These are phyloP conservation scores for Hylyphantes graminicola DNA, from an alignment of 1,140 invertebrate species.

Conservation along the genomic window DNA sequence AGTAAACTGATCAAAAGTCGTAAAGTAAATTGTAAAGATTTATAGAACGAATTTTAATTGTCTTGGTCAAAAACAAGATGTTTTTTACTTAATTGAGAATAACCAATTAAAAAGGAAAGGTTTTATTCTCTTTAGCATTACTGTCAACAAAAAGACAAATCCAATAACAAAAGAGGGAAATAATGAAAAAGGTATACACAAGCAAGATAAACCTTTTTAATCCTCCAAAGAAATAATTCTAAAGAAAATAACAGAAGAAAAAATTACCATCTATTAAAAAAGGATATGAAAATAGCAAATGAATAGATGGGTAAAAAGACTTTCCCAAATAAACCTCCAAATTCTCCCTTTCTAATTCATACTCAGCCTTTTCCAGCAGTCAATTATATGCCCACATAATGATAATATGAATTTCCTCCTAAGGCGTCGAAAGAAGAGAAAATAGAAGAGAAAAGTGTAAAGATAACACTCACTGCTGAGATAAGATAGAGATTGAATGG, in stretches of 20 bases:
- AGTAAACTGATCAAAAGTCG: no score
- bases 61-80: no score
- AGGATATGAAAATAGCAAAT: conserved; percentile 47
- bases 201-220: background rate
- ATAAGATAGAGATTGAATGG: conserved; percentile 49
- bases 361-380: conserved; percentile 19
- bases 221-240: background rate
- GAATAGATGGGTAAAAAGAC: conserved; percentile 48
- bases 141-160: no score
- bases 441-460: conserved; percentile 17
- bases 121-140: no score
- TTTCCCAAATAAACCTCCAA: conserved; percentile 5
- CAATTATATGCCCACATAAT: conserved; percentile 56
- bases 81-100: no score
- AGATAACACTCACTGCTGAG: conserved; percentile 45
- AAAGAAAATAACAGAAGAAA: conserved; percentile 12
- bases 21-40: no score
- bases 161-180: no score
- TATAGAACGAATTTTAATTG: no score
- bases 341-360: conserved; percentile 29
- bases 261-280: conserved; percentile 33
- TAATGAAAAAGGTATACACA: no score
- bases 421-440: background rate
- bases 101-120: no score
- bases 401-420: conserved; percentile 47